These are phyloP conservation scores for Monochamus saltuarius DNA, from an alignment of 1,140 invertebrate genomes.

Conservation along the genomic window DNA sequence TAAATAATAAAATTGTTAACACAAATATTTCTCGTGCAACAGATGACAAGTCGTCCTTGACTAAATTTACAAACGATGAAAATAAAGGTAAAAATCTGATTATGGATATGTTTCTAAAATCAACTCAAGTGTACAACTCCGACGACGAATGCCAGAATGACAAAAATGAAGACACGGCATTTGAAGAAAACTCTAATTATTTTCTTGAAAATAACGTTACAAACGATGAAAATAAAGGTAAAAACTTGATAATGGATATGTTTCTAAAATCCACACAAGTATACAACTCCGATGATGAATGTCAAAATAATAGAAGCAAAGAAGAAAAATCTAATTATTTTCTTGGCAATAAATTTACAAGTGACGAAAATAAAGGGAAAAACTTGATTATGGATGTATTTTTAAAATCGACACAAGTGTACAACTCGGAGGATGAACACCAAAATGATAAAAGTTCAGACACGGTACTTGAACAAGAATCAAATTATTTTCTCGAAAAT, in stretches of 20 bases:
- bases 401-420: conserved; percentile 40
- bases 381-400: conserved; percentile 45
- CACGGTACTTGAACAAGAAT: conserved; percentile 26
- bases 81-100: conserved; percentile 40
- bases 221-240: conserved; percentile 26
- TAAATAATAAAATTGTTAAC: too few species aligned
- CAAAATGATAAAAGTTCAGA: conserved; percentile 2
- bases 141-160: conserved; percentile 13
- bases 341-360: conserved; percentile 23
- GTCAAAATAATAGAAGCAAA: conserved; percentile 2
- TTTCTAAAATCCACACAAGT: conserved; percentile 43
- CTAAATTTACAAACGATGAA: conserved; percentile 33
- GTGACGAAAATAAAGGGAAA: conserved; percentile 30
- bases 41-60: conserved; percentile 15
- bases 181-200: conserved; percentile 29
- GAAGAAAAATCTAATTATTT: conserved; percentile 30
- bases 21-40: too few species aligned
- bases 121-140: conserved; percentile 30
- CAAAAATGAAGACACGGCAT: conserved; percentile 8
- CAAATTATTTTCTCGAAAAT: conserved; percentile 31
- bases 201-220: conserved; percentile 24
- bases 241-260: conserved; percentile 44
- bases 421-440: conserved; percentile 10
- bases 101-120: conserved; percentile 47
- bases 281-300: conserved; percentile 17